Evolutionary conservation across 2,797 vertebrate species (phyloP).

Genomic region (Crenuchus spilurus): DNA sequence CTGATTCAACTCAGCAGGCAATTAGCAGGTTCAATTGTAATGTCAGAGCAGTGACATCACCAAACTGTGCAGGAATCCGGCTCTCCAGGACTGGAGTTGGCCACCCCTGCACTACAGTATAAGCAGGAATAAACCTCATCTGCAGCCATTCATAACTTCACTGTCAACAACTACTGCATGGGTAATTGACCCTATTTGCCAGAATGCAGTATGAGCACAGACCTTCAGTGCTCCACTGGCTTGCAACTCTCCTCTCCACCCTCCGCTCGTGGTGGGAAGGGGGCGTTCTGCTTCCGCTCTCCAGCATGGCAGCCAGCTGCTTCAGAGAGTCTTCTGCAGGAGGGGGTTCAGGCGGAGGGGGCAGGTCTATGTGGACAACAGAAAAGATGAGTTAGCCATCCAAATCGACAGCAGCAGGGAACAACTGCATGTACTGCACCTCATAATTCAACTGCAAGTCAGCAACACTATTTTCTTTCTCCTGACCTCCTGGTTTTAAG

Average conservation of each 20-base stretch:
- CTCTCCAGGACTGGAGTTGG: too few relatives aligned
- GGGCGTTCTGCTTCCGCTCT: conserved; percentile 66
- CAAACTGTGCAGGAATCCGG: too few relatives aligned
- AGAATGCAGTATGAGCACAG: conserved; percentile 3
- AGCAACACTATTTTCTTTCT: neutral
- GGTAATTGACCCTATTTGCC: conserved; percentile 6
- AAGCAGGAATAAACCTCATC: neutral
- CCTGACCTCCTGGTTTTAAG: conserved; percentile 38
- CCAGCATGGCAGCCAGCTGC: conserved; percentile 66
- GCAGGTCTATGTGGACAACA: conserved; percentile 77
- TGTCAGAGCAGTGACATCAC: too few relatives aligned
- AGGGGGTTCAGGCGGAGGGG: conserved; percentile 86
- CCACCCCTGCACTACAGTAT: too few relatives aligned
- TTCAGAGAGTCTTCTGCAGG: conserved; percentile 72
- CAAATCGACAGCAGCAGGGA: neutral
- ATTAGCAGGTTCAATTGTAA: too few relatives aligned
- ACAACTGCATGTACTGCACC: neutral
- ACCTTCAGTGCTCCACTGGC: conserved; percentile 48
- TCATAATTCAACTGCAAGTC: neutral
- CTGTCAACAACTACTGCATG: conserved; percentile 1
- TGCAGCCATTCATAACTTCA: neutral
- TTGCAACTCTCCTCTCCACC: conserved; percentile 62
- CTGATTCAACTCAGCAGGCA: too few relatives aligned
- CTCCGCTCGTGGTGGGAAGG: conserved; percentile 70
- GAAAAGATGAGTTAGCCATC: neutral